A percentile compares a stretch with the other conserved stretches of the same genome.
Evolutionary conservation across 1,140 invertebrate genomes (phyloP).

Genomic region (Bradysia coprophila): DNA sequence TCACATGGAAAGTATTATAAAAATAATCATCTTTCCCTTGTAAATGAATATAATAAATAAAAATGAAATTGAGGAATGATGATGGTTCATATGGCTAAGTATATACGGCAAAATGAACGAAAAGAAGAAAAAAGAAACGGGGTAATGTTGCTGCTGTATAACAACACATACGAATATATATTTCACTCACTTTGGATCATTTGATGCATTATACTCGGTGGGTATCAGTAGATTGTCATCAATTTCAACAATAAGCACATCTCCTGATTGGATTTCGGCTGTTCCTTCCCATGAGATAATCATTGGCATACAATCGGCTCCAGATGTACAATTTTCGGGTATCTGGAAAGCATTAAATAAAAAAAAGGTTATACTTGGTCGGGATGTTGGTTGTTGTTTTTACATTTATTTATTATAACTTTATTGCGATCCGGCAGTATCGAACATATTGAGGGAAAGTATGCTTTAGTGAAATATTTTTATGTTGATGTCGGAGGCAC

Average conservation of each 20-base stretch:
- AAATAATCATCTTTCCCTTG: neutral
- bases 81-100: too few species aligned
- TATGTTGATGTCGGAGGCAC: too few species aligned
- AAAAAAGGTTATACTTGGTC: neutral
- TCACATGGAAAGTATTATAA: neutral
- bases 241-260: constrained; percentile 47
- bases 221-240: constrained; percentile 32
- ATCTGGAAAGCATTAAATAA: constrained; percentile 27
- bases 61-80: too few species aligned
- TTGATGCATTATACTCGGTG: constrained; percentile 15
- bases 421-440: too few species aligned
- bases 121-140: neutral
- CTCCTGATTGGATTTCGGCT: constrained; percentile 42
- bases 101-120: too few species aligned
- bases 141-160: neutral
- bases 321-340: constrained; percentile 28
- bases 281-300: constrained; percentile 37
- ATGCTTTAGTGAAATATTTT: too few species aligned
- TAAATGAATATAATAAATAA: neutral
- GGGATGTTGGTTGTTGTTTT: neutral
- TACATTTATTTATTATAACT: too few species aligned
- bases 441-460: neutral
- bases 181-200: neutral
- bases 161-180: neutral
- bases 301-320: constrained; percentile 27